Conservation (phyloP, 2,113 vertebrate genomes). For the Leucoraja erinaceus region DNA sequence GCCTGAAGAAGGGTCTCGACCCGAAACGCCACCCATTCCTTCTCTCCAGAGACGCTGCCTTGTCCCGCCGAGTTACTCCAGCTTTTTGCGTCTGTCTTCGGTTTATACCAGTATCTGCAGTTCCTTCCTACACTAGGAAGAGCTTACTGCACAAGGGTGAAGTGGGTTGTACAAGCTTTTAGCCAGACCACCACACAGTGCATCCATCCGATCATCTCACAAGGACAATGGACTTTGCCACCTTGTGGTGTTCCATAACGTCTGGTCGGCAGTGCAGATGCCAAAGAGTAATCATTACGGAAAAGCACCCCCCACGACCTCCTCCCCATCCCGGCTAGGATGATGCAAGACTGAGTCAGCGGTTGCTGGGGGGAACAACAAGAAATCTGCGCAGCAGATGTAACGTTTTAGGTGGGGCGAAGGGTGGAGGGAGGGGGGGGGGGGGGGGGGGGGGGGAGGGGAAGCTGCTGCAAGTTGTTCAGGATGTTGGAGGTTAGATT, state of each 20-base stretch:
- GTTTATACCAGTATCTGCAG: no score
- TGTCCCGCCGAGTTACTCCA: no score
- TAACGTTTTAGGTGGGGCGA: background rate
- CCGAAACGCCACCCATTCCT: no score
- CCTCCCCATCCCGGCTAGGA: background rate
- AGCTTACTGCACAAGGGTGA: background rate
- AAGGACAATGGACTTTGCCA: background rate
- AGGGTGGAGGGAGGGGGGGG: no score
- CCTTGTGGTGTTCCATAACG: background rate
- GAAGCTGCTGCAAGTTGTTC: background rate
- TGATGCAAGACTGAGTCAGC: background rate
- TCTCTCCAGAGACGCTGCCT: no score
- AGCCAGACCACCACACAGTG: background rate
- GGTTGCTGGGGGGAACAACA: background rate
- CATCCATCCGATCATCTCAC: background rate
- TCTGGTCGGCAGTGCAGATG: no score
- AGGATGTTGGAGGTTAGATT: background rate
- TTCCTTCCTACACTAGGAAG: background rate
- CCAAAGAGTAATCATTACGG: background rate
- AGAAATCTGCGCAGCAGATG: slow-evolving; percentile 14
- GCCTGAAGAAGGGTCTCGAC: no score
- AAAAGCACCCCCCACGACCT: no score
- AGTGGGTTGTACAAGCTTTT: background rate
- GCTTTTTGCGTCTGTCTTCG: no score
- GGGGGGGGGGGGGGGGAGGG: background rate